phyloP scores from a whole-genome alignment of 2,888 invertebrate species.

The Hipparchia semele region DNA sequence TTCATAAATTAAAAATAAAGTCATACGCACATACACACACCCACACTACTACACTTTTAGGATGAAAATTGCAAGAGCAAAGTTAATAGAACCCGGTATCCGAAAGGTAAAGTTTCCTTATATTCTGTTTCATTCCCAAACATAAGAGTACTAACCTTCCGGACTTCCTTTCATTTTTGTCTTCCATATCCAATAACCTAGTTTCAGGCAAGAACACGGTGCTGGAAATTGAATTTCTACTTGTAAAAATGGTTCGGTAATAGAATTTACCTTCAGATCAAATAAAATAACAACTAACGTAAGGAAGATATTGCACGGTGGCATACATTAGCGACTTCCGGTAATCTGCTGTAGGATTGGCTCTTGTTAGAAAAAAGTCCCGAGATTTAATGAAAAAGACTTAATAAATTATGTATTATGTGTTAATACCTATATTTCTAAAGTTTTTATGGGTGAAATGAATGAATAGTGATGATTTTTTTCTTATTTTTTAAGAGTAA shows the following conservation, averaged over 20 bases:
- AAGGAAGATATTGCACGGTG: conserved; percentile 27
- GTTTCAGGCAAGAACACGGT: conserved; percentile 66
- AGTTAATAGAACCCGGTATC: not conserved
- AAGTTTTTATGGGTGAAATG: no score
- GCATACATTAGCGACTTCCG: no score
- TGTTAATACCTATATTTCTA: no score
- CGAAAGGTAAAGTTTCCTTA: conserved; percentile 1
- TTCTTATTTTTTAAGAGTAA: not conserved
- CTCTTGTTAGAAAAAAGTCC: no score
- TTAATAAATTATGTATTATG: no score
- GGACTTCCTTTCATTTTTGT: conserved; percentile 57
- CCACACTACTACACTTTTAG: no score
- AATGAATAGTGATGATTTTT: no score
- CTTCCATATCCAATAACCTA: conserved; percentile 64
- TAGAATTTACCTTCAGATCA: conserved; percentile 77
- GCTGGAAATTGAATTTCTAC: conserved; percentile 74
- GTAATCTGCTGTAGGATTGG: no score
- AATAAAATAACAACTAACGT: conserved; percentile 71
- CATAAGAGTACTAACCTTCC: conserved; percentile 4
- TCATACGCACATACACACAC: no score
- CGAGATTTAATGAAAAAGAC: no score
- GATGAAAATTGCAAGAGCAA: not conserved
- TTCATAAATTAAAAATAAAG: no score
- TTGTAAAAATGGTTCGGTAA: conserved; percentile 77
- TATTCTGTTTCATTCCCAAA: conserved; percentile 11